Conservation (phyloP, 2,113 vertebrate species). For the Tor tambroides region DNA sequence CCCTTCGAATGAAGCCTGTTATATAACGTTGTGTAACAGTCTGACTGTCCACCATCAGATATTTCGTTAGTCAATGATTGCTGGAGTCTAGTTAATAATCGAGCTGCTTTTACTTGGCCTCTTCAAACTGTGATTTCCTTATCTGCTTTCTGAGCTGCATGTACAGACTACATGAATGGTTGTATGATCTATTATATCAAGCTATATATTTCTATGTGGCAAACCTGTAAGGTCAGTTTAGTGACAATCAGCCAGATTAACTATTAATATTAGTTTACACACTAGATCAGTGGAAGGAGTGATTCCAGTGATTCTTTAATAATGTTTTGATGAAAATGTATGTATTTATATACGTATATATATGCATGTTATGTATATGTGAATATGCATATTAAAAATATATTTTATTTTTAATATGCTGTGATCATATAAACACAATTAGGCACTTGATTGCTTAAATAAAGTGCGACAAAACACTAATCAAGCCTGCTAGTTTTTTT, state of each 20-base stretch:
- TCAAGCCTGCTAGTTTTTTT: no score
- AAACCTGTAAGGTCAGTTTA: not conserved
- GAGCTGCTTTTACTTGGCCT: conserved; percentile 46
- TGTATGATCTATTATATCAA: no score
- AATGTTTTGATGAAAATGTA: not conserved
- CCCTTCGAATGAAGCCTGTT: not conserved
- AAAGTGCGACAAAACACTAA: no score
- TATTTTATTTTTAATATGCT: no score
- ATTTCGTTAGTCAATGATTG: conserved; percentile 17
- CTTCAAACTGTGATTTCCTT: conserved; percentile 16
- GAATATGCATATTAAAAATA: not conserved
- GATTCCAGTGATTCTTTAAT: not conserved
- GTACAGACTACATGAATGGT: not conserved
- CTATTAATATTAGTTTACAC: not conserved
- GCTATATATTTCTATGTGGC: not conserved
- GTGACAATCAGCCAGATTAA: not conserved
- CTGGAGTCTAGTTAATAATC: conserved; percentile 57
- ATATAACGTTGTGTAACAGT: not conserved
- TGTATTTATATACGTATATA: not conserved
- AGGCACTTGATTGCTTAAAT: no score
- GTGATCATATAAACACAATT: no score
- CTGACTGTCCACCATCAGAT: not conserved
- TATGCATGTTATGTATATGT: not conserved
- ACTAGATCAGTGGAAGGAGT: not conserved
- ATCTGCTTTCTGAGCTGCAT: not conserved